Evolutionary conservation across 2,113 vertebrate genomes (phyloP).

Genomic region (Gambusia affinis): DNA sequence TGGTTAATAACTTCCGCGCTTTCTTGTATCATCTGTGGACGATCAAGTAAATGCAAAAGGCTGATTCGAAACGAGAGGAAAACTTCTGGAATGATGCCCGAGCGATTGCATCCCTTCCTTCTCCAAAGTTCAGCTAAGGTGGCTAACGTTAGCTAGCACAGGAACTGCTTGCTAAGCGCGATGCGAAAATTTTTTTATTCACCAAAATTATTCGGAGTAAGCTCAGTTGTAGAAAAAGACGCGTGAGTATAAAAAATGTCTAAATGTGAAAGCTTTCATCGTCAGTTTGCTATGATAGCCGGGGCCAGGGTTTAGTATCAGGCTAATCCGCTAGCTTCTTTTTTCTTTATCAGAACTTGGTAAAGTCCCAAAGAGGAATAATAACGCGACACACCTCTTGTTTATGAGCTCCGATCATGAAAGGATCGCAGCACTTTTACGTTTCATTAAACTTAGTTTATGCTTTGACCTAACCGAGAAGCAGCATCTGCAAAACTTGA

Average conservation of each 20-base stretch:
- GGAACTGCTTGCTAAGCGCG: neutral
- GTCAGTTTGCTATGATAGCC: constrained; percentile 1
- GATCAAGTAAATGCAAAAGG: constrained; percentile 17
- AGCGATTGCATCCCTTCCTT: constrained; percentile 68
- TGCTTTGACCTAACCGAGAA: neutral
- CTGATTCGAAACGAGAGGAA: constrained; percentile 35
- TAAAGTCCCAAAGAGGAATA: neutral
- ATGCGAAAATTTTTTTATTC: constrained; percentile 17
- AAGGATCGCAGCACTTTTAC: neutral
- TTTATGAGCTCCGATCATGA: neutral
- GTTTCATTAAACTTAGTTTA: neutral
- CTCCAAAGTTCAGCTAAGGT: constrained; percentile 76
- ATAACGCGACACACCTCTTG: neutral
- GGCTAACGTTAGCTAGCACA: constrained; percentile 70
- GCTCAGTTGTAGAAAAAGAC: neutral
- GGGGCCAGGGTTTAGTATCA: constrained; percentile 12
- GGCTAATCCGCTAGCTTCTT: constrained; percentile 42
- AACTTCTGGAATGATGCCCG: constrained; percentile 69
- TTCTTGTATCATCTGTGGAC: neutral
- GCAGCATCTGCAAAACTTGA: neutral
- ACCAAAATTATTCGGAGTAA: neutral
- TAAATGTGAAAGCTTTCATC: neutral
- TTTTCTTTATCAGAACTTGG: neutral
- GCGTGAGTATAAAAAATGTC: neutral
- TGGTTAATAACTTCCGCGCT: neutral